Percentiles rank a stretch among this genome's conserved stretches.
Conservation (phyloP, 2,888 invertebrate genomes). For the Thera britannica region DNA sequence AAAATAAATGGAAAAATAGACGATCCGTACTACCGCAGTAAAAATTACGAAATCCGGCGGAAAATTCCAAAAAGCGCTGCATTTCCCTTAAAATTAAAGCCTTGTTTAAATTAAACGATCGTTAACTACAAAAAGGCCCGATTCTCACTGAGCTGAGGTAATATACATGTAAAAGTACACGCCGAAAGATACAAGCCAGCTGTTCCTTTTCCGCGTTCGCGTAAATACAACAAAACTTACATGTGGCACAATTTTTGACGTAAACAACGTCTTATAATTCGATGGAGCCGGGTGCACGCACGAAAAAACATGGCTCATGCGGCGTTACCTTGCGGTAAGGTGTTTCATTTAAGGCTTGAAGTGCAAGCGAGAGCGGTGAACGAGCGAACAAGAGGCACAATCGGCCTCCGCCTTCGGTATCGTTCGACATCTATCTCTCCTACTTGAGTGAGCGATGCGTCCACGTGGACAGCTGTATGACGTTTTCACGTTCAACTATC, state of each 20-base stretch:
- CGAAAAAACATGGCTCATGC: no score
- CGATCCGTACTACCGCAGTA: conserved; percentile 5
- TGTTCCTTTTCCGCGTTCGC: background rate
- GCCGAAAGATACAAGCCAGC: background rate
- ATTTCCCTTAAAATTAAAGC: conserved; percentile 45
- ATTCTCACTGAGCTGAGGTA: background rate
- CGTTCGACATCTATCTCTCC: no score
- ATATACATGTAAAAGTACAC: background rate
- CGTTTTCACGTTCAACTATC: no score
- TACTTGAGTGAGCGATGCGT: no score
- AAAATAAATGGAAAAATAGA: conserved; percentile 15
- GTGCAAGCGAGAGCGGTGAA: no score
- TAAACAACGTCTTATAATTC: no score
- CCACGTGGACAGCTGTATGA: no score
- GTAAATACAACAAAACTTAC: background rate
- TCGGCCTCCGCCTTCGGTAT: no score
- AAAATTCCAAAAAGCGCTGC: conserved; percentile 26
- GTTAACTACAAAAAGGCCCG: conserved; percentile 33
- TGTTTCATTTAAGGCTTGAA: no score
- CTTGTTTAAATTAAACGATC: conserved; percentile 44
- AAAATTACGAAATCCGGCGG: conserved; percentile 1
- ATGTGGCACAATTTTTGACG: background rate
- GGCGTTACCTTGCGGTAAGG: no score
- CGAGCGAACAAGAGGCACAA: no score
- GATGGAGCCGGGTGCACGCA: no score